Evolutionary conservation across 2,797 vertebrate species (phyloP), one percentile per base, ranked within the genome.

Genomic region (Thaleichthys pacificus): DNA sequence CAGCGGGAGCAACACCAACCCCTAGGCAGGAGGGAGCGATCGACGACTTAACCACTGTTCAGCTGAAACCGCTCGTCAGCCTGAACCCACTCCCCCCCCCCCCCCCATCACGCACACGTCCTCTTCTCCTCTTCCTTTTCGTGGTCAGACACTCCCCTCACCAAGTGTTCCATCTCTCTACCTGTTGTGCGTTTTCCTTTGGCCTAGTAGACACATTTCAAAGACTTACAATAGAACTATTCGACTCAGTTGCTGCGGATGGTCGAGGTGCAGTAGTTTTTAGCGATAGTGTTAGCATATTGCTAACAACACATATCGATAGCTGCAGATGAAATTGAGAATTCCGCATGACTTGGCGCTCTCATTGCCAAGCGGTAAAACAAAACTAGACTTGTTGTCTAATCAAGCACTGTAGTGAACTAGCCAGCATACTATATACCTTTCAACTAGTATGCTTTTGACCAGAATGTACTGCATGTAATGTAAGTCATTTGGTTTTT

Each of bases 381-480:
- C 69, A 77, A 81, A 79, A 70, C 66, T 26, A 62, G 61, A 56
- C 61, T 77, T 54, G 26, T 61, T 74, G 65, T 84, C 79, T 88
- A 86, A 88, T 84, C 64, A 84, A 75, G 87, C 91, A 91, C 89
- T 91, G 87, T 92, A 87, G 81, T 77, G 54, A 73, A 85, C 78
- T 82, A 81, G 82, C 85, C 84, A 82, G 83, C 82, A 83, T 78
- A 47, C 42, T 11, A 47, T 47, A 84, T 63, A 70, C 79, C 76
- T 86, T 70, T 67, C 75, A 73, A 80, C 80, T 86, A 81, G 82
- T 77, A 75, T 84, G 80, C 86, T 89, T 81, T 80, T 87, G 76
- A 86, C 82, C 84, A 88, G 85, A 92, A 89, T 90, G 87, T 89
- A 91, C 89, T 91, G 90, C 90, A 86, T 81, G 82, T 82, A 77